These are phyloP conservation scores for Apis cerana DNA, from an alignment of 1,140 invertebrate genomes.

Conservation along the genomic window DNA sequence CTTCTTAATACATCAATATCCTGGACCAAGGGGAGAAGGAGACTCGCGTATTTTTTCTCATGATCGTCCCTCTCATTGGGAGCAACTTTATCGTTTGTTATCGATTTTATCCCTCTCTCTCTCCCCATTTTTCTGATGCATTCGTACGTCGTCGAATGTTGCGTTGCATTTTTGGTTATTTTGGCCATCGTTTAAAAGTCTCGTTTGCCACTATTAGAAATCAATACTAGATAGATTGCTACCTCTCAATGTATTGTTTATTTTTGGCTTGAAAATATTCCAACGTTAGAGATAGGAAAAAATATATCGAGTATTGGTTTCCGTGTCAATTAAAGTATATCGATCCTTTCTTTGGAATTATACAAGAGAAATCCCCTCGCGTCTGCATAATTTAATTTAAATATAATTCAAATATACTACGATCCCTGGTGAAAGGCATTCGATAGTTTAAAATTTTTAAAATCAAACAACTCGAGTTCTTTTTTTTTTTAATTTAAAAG, in stretches of 20 bases:
- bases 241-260: too few species aligned
- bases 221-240: constrained; percentile 1
- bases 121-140: background rate
- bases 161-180: constrained; percentile 7
- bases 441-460: too few species aligned
- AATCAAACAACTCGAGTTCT: too few species aligned
- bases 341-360: background rate
- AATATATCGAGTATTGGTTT: background rate
- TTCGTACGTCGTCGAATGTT: background rate
- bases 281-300: background rate
- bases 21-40: background rate
- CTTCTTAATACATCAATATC: constrained; percentile 43
- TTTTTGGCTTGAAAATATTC: background rate
- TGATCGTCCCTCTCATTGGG: constrained; percentile 21
- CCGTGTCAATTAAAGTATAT: background rate
- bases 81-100: constrained; percentile 17
- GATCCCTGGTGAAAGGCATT: too few species aligned
- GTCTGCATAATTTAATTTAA: too few species aligned
- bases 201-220: constrained; percentile 16
- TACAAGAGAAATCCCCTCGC: too few species aligned
- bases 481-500: too few species aligned
- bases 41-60: constrained; percentile 19
- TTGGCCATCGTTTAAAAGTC: background rate
- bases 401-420: too few species aligned
- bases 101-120: constrained; percentile 6